These are phyloP conservation scores for Isoperla grammatica DNA, from an alignment of 2,888 invertebrate genomes.

Conservation along the genomic window DNA sequence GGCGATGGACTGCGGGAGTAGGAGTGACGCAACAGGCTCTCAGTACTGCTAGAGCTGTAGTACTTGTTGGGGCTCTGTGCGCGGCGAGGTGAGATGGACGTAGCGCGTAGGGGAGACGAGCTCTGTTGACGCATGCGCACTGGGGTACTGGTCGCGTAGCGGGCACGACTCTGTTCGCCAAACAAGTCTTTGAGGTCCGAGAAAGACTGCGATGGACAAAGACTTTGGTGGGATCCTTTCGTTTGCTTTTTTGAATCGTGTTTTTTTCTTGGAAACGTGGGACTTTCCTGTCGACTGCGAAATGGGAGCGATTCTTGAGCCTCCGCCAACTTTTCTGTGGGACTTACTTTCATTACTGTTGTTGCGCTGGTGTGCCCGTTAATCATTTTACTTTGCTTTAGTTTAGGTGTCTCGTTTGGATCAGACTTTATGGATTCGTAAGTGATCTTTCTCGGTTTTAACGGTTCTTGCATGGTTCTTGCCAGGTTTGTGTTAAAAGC, in stretches of 20 bases:
- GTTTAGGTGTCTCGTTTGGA: too few relatives aligned
- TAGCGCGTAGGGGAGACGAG: constrained; percentile 44
- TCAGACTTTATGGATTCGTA: too few relatives aligned
- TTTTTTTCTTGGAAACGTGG: not conserved
- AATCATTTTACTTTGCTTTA: too few relatives aligned
- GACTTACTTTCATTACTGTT: not conserved
- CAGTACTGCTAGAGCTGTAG: constrained; percentile 20
- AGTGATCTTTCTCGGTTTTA: too few relatives aligned
- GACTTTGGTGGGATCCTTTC: not conserved
- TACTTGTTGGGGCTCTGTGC: constrained; percentile 23
- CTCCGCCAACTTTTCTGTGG: not conserved
- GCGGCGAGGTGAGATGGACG: too few relatives aligned
- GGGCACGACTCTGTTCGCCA: constrained; percentile 62
- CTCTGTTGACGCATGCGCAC: constrained; percentile 38
- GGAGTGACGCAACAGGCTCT: constrained; percentile 22
- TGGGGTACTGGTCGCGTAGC: constrained; percentile 51
- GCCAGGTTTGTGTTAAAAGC: constrained; percentile 19
- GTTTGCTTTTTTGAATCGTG: not conserved
- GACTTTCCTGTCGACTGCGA: constrained; percentile 3
- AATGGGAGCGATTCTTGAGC: constrained; percentile 2
- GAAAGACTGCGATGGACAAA: constrained; percentile 57
- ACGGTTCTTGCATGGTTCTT: too few relatives aligned
- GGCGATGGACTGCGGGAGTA: constrained; percentile 69
- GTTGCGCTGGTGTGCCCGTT: too few relatives aligned
- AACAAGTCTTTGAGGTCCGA: constrained; percentile 76